phyloP scores from a whole-genome alignment of 2,113 vertebrate species.

The Calypte anna region DNA sequence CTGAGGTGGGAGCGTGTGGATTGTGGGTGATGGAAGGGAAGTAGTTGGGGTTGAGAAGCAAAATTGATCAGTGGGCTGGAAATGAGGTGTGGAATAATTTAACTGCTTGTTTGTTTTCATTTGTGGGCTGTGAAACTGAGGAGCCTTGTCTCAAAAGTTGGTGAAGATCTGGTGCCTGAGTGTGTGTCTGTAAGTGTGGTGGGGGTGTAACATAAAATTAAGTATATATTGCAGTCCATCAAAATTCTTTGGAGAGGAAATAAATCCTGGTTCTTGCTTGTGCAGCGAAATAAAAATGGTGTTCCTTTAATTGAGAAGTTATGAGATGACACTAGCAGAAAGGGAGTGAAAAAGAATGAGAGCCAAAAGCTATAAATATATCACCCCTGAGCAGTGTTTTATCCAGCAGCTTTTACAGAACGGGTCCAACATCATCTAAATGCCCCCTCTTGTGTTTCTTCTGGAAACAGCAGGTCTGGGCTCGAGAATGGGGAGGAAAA shows the following conservation, averaged over 20 bases:
- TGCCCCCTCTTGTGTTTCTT: slow-evolving; percentile 74
- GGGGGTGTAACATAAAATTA: not conserved
- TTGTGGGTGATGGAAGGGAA: not conserved
- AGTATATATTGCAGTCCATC: not conserved
- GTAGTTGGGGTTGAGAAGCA: not conserved
- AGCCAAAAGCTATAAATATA: not conserved
- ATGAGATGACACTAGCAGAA: not conserved
- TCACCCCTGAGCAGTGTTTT: not conserved
- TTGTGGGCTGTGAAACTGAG: slow-evolving; percentile 32
- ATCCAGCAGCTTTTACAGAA: not conserved
- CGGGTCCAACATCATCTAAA: slow-evolving; percentile 32
- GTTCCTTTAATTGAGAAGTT: not conserved
- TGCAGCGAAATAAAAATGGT: not conserved
- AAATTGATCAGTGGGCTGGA: not conserved
- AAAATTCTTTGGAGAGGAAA: not conserved
- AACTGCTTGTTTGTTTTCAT: not conserved
- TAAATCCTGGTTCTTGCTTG: not conserved
- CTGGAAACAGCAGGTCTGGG: slow-evolving; percentile 48
- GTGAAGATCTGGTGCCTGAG: not conserved
- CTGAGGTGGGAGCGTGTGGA: not conserved
- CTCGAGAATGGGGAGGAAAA: not conserved
- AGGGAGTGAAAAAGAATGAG: not conserved
- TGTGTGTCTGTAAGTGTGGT: not conserved
- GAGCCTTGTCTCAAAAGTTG: not conserved
- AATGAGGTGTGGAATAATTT: slow-evolving; percentile 12